A percentile compares a stretch with the other conserved stretches of the same genome.
phyloP scores from a whole-genome alignment of 2,888 invertebrate species.

The Epicampocera succincta region DNA sequence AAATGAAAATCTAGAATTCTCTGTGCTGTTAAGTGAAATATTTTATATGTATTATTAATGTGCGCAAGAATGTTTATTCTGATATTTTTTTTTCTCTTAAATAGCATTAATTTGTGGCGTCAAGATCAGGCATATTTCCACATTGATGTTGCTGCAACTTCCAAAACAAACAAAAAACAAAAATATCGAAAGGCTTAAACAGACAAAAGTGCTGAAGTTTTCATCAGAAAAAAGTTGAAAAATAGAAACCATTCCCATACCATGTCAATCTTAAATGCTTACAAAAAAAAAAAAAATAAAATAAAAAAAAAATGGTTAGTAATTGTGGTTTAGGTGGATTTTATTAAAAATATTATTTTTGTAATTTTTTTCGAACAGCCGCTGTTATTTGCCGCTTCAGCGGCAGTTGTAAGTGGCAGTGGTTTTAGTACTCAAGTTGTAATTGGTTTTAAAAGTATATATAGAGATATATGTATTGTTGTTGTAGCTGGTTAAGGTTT shows the following conservation, averaged over 20 bases:
- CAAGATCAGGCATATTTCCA: constrained; percentile 63
- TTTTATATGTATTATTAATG: constrained; percentile 38
- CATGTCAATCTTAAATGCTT: constrained; percentile 66
- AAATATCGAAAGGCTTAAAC: not conserved
- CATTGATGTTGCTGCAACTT: constrained; percentile 16
- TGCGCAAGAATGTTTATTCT: not conserved
- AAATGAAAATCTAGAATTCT: too few relatives aligned
- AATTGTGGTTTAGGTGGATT: constrained; percentile 65
- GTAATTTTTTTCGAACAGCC: constrained; percentile 44
- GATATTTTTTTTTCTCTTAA: constrained; percentile 40
- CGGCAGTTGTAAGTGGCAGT: not conserved
- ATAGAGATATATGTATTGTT: not conserved
- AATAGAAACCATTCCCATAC: constrained; percentile 66
- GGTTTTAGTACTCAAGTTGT: constrained; percentile 35
- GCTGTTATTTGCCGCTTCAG: constrained; percentile 32
- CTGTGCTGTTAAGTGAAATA: too few relatives aligned
- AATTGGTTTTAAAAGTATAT: constrained; percentile 34
- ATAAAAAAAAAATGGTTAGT: constrained; percentile 52
- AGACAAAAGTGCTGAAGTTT: constrained; percentile 40
- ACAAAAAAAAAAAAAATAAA: constrained; percentile 40
- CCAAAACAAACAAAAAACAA: too few relatives aligned
- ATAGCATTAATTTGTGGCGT: constrained; percentile 68
- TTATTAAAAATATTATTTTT: constrained; percentile 55
- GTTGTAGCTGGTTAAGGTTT: constrained; percentile 43
- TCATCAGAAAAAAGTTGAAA: not conserved